phyloP scores from a whole-genome alignment of 2,888 invertebrate genomes.

The Boloria euphrosyne region DNA sequence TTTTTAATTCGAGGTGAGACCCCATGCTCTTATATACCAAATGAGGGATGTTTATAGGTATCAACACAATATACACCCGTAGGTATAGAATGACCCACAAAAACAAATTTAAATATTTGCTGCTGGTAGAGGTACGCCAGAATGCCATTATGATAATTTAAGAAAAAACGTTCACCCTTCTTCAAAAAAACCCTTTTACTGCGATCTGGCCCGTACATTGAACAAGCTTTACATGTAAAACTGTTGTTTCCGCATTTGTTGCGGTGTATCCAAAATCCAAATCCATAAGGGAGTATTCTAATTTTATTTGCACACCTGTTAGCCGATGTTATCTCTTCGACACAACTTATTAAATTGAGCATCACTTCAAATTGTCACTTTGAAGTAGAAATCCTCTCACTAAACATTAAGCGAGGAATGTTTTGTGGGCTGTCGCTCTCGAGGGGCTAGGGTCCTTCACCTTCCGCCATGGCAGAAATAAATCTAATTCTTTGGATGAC shows the following conservation, averaged over 20 bases:
- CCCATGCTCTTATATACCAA: neutral
- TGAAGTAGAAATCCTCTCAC: constrained; percentile 49
- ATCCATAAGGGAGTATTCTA: constrained; percentile 2
- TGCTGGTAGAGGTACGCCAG: constrained; percentile 66
- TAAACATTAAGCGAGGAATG: constrained; percentile 52
- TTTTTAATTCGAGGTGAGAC: neutral
- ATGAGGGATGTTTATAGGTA: constrained; percentile 1
- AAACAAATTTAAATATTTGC: constrained; percentile 73
- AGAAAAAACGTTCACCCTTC: constrained; percentile 67
- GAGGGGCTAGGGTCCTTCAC: constrained; percentile 72
- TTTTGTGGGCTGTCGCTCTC: constrained; percentile 50
- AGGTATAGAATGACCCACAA: constrained; percentile 49
- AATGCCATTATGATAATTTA: constrained; percentile 75
- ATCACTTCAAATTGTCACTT: constrained; percentile 31
- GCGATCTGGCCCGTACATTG: constrained; percentile 66
- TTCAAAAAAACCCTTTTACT: constrained; percentile 62
- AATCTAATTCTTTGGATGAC: constrained; percentile 80
- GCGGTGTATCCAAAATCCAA: neutral
- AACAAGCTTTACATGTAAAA: constrained; percentile 53
- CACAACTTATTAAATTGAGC: constrained; percentile 23
- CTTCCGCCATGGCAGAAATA: constrained; percentile 76
- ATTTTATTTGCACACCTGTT: neutral
- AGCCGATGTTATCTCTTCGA: constrained; percentile 5
- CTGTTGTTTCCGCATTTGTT: constrained; percentile 22
- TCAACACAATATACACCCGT: no score